phyloP scores from a whole-genome alignment of 1,140 invertebrate genomes.

The Aphelenchoides avenae region DNA sequence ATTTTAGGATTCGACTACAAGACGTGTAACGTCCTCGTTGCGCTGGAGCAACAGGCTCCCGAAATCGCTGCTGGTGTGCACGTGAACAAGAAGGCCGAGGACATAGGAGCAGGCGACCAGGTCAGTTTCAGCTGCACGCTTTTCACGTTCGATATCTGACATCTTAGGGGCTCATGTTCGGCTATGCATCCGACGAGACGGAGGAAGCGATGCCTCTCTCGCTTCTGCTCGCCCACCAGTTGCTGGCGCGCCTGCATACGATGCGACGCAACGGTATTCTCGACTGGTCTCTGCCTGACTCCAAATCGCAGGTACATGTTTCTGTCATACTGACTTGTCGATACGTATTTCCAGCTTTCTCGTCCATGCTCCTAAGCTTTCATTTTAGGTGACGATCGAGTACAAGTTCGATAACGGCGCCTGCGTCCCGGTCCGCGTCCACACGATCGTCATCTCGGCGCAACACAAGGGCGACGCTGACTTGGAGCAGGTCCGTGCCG shows the following conservation, averaged over 20 bases:
- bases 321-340: not conserved
- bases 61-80: constrained; percentile 96
- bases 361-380: not conserved
- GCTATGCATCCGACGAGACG: constrained; percentile 79
- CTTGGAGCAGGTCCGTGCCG: constrained; percentile 75
- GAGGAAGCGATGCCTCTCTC: constrained; percentile 98
- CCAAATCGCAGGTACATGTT: constrained; percentile 83
- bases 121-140: constrained; percentile 2
- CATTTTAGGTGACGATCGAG: constrained; percentile 62
- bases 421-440: constrained; percentile 84
- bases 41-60: constrained; percentile 92
- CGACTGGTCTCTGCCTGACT: constrained; percentile 94
- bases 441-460: constrained; percentile 91
- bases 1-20: constrained; percentile 90
- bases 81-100: constrained; percentile 79
- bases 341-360: not conserved
- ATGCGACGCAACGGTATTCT: constrained; percentile 80
- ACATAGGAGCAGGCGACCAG: constrained; percentile 90
- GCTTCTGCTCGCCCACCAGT: constrained; percentile 84
- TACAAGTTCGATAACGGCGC: constrained; percentile 66
- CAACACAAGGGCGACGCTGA: constrained; percentile 89
- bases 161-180: constrained; percentile 63
- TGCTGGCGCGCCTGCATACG: constrained; percentile 87
- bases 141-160: constrained; percentile 11
- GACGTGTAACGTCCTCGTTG: constrained; percentile 95